Conservation (phyloP, 2,113 vertebrate genomes). For the Ariopsis seemanni region DNA sequence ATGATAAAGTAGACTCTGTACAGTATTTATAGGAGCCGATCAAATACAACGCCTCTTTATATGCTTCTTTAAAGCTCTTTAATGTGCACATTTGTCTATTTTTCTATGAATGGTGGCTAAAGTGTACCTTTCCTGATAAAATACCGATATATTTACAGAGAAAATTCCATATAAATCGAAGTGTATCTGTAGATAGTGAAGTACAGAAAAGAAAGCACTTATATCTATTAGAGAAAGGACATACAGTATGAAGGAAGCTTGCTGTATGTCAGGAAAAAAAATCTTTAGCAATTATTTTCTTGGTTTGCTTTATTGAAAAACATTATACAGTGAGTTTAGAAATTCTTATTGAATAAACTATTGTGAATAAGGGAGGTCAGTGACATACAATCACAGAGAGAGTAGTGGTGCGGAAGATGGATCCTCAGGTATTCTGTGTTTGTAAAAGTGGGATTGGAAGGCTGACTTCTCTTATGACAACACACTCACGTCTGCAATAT, state of each 20-base stretch:
- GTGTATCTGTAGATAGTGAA: background rate
- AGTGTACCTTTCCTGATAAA: background rate
- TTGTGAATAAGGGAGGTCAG: background rate
- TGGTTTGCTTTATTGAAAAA: background rate
- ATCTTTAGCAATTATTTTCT: background rate
- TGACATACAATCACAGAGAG: background rate
- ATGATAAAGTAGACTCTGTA: background rate
- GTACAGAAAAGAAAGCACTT: background rate
- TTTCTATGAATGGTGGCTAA: background rate
- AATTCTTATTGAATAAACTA: background rate
- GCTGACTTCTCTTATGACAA: slow-evolving; percentile 46
- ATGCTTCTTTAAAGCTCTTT: background rate
- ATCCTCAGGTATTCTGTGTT: slow-evolving; percentile 56
- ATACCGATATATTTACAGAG: background rate
- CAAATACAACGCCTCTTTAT: background rate
- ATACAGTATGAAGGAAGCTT: background rate
- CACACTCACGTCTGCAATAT: slow-evolving; percentile 43
- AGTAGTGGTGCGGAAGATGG: slow-evolving; percentile 56
- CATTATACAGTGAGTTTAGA: background rate
- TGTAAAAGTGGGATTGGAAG: slow-evolving; percentile 42
- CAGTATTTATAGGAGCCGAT: background rate
- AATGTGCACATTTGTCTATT: background rate
- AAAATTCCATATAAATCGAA: background rate
- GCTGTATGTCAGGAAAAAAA: background rate
- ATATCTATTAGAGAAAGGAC: background rate